Evolutionary conservation across 2,113 vertebrate species (phyloP).

Genomic region (Phalacrocorax carbo): DNA sequence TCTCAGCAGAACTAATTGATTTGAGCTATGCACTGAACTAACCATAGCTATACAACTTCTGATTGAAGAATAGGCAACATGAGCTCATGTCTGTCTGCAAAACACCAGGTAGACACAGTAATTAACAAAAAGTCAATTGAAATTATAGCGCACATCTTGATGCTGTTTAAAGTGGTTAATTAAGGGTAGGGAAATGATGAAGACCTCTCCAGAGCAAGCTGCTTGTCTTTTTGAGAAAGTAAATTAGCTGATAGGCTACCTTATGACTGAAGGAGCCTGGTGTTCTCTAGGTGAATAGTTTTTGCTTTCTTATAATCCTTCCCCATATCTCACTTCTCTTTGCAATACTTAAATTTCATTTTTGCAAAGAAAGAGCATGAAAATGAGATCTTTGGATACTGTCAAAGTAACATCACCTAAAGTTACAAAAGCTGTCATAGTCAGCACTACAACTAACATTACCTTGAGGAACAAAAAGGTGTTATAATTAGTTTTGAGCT

Average conservation of each 20-base stretch:
- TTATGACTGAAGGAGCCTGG: background rate
- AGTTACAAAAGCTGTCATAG: background rate
- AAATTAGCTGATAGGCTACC: background rate
- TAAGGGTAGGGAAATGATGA: background rate
- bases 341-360: background rate
- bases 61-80: background rate
- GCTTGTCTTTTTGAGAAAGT: background rate
- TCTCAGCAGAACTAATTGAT: background rate
- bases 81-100: background rate
- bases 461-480: background rate
- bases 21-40: background rate
- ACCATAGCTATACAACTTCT: background rate
- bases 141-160: background rate
- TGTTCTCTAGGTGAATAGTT: background rate
- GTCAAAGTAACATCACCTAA: background rate
- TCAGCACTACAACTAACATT: background rate
- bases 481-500: background rate
- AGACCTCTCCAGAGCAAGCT: background rate
- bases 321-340: background rate
- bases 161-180: background rate
- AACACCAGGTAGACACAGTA: background rate
- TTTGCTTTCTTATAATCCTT: background rate
- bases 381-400: background rate
- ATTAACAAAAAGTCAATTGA: background rate
- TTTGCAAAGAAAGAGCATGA: background rate